phyloP scores from a whole-genome alignment of 2,113 vertebrate genomes.

The Eleginops maclovinus region DNA sequence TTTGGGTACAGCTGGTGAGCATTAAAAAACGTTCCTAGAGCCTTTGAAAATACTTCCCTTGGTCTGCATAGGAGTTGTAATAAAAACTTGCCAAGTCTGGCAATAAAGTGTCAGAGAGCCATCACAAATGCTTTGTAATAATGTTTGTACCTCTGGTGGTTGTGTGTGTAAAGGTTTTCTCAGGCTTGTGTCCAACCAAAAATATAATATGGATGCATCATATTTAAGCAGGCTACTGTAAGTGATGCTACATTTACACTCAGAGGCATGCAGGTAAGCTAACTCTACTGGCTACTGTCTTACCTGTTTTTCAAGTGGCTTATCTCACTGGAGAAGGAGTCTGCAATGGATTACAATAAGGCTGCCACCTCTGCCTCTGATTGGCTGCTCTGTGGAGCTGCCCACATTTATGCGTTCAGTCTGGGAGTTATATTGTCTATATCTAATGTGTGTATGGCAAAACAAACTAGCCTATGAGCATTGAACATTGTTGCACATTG shows the following conservation, averaged over 20 bases:
- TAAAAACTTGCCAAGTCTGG: conserved; percentile 6
- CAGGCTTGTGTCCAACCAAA: not conserved
- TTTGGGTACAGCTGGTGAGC: conserved; percentile 51
- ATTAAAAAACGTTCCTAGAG: conserved; percentile 49
- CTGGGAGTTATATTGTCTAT: not conserved
- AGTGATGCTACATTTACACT: no score
- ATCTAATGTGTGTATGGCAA: not conserved
- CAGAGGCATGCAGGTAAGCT: conserved; percentile 1
- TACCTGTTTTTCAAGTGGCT: conserved; percentile 18
- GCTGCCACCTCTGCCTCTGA: conserved; percentile 2
- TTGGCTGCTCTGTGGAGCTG: not conserved
- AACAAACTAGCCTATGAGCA: no score
- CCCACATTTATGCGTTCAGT: not conserved
- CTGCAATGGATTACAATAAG: not conserved
- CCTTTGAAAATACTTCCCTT: conserved; percentile 38
- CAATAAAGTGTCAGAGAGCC: conserved; percentile 8
- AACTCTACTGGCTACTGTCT: not conserved
- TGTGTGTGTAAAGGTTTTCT: not conserved
- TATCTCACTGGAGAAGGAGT: conserved; percentile 4
- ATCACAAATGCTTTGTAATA: not conserved
- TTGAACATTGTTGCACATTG: not conserved
- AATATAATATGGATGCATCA: not conserved
- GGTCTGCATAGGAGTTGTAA: conserved; percentile 11
- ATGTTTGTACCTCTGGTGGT: not conserved
- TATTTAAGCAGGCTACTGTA: not conserved